These are phyloP conservation scores for Synchiropus splendidus DNA, from an alignment of 2,113 vertebrate genomes.

Conservation along the genomic window DNA sequence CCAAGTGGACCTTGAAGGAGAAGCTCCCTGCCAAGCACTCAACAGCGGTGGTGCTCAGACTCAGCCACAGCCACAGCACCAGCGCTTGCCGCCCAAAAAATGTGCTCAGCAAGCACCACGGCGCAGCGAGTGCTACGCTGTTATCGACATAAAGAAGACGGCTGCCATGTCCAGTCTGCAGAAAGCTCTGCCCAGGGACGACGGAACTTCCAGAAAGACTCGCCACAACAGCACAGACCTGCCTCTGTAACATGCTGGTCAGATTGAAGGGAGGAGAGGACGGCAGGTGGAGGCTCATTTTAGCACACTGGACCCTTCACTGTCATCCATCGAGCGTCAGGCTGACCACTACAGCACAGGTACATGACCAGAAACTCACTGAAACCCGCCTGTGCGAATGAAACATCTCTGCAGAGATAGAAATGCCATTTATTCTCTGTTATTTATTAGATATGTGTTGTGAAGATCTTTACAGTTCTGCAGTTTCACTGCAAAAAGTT, in stretches of 20 bases:
- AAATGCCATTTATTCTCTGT: slow-evolving; percentile 48
- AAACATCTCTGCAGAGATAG: slow-evolving; percentile 37
- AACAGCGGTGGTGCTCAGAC: slow-evolving; percentile 23
- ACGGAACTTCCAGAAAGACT: slow-evolving; percentile 93
- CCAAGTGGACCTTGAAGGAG: slow-evolving; percentile 91
- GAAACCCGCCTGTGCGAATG: slow-evolving; percentile 39
- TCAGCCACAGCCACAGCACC: slow-evolving; percentile 56
- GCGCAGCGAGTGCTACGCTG: slow-evolving; percentile 85
- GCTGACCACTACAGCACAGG: slow-evolving; percentile 49
- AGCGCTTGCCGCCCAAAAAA: slow-evolving; percentile 64
- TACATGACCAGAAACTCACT: slow-evolving; percentile 51
- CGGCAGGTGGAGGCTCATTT: slow-evolving; percentile 52
- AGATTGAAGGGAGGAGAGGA: slow-evolving; percentile 46
- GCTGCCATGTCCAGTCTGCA: slow-evolving; percentile 97
- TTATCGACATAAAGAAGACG: slow-evolving; percentile 97
- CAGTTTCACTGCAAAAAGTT: slow-evolving; percentile 15
- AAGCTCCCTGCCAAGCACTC: slow-evolving; percentile 59
- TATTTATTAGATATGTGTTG: slow-evolving; percentile 38
- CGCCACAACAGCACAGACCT: slow-evolving; percentile 99
- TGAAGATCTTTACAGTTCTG: slow-evolving; percentile 24
- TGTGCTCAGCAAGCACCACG: slow-evolving; percentile 62
- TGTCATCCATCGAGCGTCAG: slow-evolving; percentile 52
- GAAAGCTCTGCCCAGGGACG: slow-evolving; percentile 90
- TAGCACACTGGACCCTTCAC: slow-evolving; percentile 66
- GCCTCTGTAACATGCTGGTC: slow-evolving; percentile 75